Conservation (phyloP, 2,113 vertebrate genomes). For the Hippoglossus stenolepis region DNA sequence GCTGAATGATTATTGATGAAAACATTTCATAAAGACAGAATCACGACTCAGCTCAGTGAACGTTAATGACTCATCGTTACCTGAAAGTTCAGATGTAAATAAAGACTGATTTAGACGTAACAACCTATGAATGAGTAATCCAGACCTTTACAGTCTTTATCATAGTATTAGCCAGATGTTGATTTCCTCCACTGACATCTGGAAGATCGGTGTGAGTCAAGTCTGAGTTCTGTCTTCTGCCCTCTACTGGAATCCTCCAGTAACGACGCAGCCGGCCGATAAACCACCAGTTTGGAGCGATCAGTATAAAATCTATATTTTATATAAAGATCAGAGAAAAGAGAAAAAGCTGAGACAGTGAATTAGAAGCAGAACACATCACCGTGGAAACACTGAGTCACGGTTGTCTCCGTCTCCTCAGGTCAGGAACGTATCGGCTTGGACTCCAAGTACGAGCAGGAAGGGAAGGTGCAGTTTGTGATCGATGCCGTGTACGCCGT, state of each 20-base stretch:
- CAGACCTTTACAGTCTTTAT: too few species aligned
- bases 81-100: neutral
- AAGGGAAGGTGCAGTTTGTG: slow-evolving; percentile 97
- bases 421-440: slow-evolving; percentile 94
- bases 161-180: too few species aligned
- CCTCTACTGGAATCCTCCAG: too few species aligned
- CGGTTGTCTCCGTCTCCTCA: slow-evolving; percentile 55
- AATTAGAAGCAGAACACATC: neutral
- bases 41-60: neutral
- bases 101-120: too few species aligned
- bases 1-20: neutral
- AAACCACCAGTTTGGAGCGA: too few species aligned
- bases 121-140: too few species aligned
- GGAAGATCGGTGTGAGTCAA: too few species aligned
- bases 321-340: neutral
- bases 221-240: too few species aligned
- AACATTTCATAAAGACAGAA: neutral
- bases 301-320: neutral
- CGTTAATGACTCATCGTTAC: neutral
- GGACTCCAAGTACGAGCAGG: slow-evolving; percentile 95
- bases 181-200: too few species aligned
- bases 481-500: slow-evolving; percentile 95
- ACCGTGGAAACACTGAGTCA: neutral
- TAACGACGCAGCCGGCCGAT: too few species aligned
- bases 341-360: neutral